phyloP scores from a whole-genome alignment of 1,140 invertebrate species.

The Proales similis region DNA sequence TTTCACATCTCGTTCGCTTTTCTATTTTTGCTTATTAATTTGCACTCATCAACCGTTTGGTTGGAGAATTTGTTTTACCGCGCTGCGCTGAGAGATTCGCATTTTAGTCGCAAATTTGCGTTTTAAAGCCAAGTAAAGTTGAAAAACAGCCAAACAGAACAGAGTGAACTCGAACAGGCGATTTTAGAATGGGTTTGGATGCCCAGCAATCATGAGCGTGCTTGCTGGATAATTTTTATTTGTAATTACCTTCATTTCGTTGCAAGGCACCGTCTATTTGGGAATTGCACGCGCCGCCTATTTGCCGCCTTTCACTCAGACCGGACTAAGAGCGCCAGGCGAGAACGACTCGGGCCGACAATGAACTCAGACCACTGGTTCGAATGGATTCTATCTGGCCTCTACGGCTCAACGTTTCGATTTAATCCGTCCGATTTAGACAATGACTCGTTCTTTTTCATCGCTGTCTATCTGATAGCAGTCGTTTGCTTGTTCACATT shows the following conservation, averaged over 20 bases:
- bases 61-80: not conserved
- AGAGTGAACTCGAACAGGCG: too few species aligned
- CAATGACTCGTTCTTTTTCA: constrained; percentile 14
- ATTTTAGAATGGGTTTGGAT: not conserved
- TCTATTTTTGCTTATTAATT: constrained; percentile 4
- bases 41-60: not conserved
- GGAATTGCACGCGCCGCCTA: constrained; percentile 15
- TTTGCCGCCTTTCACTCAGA: constrained; percentile 8
- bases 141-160: too few species aligned
- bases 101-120: too few species aligned
- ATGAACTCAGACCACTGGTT: not conserved
- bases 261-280: constrained; percentile 32
- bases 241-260: not conserved
- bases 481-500: not conserved
- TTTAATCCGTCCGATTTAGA: constrained; percentile 22
- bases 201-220: not conserved
- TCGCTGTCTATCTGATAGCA: constrained; percentile 12
- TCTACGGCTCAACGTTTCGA: not conserved
- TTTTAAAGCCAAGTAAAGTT: too few species aligned
- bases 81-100: too few species aligned
- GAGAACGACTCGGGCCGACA: not conserved
- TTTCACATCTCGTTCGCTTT: constrained; percentile 3
- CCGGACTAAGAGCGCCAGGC: not conserved
- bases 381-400: not conserved
- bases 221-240: not conserved